phyloP scores from a whole-genome alignment of 2,797 vertebrate species.

The Pseudocheirus occidentalis region DNA sequence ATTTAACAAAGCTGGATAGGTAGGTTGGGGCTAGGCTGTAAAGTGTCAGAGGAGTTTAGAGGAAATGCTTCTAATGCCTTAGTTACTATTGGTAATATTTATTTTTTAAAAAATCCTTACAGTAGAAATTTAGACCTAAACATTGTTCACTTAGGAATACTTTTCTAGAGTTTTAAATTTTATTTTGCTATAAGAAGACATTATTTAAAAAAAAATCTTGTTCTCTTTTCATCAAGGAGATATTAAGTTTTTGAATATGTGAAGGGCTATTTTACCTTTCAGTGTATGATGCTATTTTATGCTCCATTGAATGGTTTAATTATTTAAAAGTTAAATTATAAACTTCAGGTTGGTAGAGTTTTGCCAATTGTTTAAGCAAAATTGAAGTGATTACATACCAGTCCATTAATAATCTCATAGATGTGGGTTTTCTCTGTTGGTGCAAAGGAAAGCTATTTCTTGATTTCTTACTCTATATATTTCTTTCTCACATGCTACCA shows the following conservation, averaged over 20 bases:
- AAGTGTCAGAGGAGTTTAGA: neutral
- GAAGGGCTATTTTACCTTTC: conserved; percentile 22
- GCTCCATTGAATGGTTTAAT: neutral
- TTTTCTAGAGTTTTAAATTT: neutral
- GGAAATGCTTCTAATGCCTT: neutral
- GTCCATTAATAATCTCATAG: neutral
- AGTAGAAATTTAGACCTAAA: neutral
- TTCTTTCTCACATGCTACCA: neutral
- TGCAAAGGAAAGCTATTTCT: neutral
- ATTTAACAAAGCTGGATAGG: neutral
- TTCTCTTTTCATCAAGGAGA: neutral
- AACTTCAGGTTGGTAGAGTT: conserved; percentile 10
- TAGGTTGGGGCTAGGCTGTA: neutral
- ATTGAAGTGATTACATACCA: neutral
- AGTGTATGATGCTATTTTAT: neutral
- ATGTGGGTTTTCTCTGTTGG: neutral
- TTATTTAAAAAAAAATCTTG: neutral
- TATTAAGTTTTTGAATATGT: neutral
- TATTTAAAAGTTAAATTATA: conserved; percentile 22
- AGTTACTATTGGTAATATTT: neutral
- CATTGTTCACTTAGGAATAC: neutral
- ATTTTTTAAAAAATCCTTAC: too few species aligned
- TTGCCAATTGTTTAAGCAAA: conserved; percentile 21
- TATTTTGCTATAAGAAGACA: neutral
- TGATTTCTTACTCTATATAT: neutral